Evolutionary conservation across 2,113 vertebrate genomes (phyloP), one percentile per base, ranked within the genome.

Genomic region (Oncorhynchus masou): DNA sequence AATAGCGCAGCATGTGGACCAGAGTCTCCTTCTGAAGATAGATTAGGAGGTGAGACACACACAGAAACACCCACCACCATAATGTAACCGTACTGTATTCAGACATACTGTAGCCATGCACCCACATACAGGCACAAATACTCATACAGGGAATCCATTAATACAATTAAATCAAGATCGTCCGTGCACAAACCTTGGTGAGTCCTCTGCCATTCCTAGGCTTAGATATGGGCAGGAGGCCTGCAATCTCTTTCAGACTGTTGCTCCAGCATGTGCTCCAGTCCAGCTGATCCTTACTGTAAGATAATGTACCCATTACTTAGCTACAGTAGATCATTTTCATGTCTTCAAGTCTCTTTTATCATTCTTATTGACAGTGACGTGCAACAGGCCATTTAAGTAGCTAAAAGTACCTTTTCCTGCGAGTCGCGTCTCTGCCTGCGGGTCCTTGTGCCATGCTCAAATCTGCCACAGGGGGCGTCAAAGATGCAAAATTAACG

Each of bases 1-100:
- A 76, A 70, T 83, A 87, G 11, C 64, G 74, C 45, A 88, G 59
- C 82, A 85, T 81, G 76, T 85, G 82, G 73, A 83, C 73, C 64
- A 88, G 25, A 0, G 71, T 87, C 60, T 79, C 77, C 59, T 84
- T 86, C 85, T 88, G 81, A 79, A 31, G 11, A 74, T 13, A 72
- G 6, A 69, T 54, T 54, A 19, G 54, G 54, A 39, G 39, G 8
- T 8, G 39, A 11, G 39, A 45, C 39, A 45, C 9, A 45, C 39
- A 45, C 22, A 64, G 49, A 67, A 62, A 62, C 59, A 22, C 16
- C 59, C 59, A 62, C 59, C 19, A n/a, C 24, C 59, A 24, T 19
- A 54, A 15, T 54, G 15, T 15, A 29, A 19, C 45, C 1, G 34
- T 49, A 45, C 11, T 25, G 27, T 9, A 62, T n/a, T 62, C 59